Base-by-base conservation (phyloP, 2,888 invertebrate genomes). In the Junonia oenone region DNA sequence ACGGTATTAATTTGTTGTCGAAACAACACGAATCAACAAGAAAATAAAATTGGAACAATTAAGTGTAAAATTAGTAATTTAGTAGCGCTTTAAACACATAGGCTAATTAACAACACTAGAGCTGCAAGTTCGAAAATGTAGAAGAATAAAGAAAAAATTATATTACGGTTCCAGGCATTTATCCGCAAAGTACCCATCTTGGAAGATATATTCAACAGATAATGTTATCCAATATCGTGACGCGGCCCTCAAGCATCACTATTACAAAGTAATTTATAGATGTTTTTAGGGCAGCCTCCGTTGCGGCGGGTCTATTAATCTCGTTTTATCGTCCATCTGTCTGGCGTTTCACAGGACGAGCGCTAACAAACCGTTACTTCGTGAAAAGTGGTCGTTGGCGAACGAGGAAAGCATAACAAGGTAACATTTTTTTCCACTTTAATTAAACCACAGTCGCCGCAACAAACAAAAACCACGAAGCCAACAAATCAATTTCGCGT, bases 401-500 rank as follows among this genome's bases (percentile, higher is more conserved):
- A 60, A 53, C 55, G 56, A 46, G 46, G 17, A 47, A 56, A 62
- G 55, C 51, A 56, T 60, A 64, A 66, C 62, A 56, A 67, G 63
- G 63, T 62, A 58, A 60, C 47, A 60, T 59, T 60, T 66, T 22
- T 63, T 63, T 56, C 57, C 47, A 45, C 62, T 61, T 81, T 83
- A 86, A 85, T 86, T 81, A 85, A 86, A 82, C 76, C 76, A 53
- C 77, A 76, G 73, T 80, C 62, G 71, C 76, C 78, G 70, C 75
- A 72, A 71, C 82, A 78, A 87, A 87, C 83, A 83, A 81, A 82
- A 81, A 76, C 81, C 81, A 71, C 48, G 49, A 33, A 51, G 45
- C 48, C 48, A 77, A 86, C 87, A 86, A 88, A 89, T 88, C 88
- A 87, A 88, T 88, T 88, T 83, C 75, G 78, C 78, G 78, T 81